Percentiles rank a stretch among this genome's conserved stretches.
These are phyloP conservation scores for Drosophila subpulchrella DNA, from an alignment of 1,140 invertebrate species.

Conservation along the genomic window DNA sequence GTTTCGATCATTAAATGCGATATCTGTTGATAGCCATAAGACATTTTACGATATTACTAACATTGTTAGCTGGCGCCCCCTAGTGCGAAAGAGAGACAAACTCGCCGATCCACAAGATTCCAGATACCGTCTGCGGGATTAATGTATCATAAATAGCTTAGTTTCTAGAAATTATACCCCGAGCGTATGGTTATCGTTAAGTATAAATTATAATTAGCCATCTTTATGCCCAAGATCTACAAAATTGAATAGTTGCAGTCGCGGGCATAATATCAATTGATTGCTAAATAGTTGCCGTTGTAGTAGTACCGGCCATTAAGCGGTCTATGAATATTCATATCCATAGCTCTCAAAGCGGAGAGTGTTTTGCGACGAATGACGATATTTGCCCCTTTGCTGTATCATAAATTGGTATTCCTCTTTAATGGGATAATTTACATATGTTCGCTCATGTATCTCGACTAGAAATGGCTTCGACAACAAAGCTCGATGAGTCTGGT, in stretches of 20 bases:
- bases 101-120: constrained; percentile 1
- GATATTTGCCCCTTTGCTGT: constrained; percentile 13
- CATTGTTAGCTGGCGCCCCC: constrained; percentile 63
- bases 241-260: constrained; percentile 50
- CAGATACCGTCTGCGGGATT: constrained; percentile 20
- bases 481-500: background rate
- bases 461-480: background rate
- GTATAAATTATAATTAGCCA: constrained; percentile 59
- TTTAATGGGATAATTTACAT: constrained; percentile 23
- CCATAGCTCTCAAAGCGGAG: constrained; percentile 1
- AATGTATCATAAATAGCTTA: constrained; percentile 59
- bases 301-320: constrained; percentile 15
- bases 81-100: constrained; percentile 40
- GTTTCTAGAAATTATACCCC: constrained; percentile 44
- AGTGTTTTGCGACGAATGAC: background rate
- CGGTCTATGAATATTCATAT: constrained; percentile 34
- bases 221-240: constrained; percentile 44
- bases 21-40: constrained; percentile 80
- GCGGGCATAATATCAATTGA: constrained; percentile 17
- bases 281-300: constrained; percentile 10
- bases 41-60: constrained; percentile 76
- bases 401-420: background rate
- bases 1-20: constrained; percentile 77
- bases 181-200: constrained; percentile 30
- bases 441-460: constrained; percentile 10